Evolutionary conservation across 1,140 invertebrate species (phyloP).

Genomic region (Drosophila biarmipes): DNA sequence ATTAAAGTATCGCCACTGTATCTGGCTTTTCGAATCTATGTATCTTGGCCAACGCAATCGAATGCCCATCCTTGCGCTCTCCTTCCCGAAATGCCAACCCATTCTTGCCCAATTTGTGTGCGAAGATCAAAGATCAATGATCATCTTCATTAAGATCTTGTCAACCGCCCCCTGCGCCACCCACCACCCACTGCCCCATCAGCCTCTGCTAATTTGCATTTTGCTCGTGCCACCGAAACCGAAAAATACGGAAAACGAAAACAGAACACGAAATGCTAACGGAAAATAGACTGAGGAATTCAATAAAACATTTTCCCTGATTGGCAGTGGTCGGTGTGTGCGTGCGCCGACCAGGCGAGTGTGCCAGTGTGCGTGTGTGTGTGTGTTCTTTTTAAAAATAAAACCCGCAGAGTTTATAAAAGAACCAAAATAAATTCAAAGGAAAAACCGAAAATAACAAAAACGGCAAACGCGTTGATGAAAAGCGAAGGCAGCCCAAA

Average conservation of each 20-base stretch:
- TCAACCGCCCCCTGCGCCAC: slow-evolving; percentile 12
- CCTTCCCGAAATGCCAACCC: background rate
- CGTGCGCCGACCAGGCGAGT: slow-evolving; percentile 26
- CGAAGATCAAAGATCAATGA: slow-evolving; percentile 52
- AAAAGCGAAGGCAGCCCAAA: slow-evolving; percentile 42
- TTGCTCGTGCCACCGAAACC: slow-evolving; percentile 68
- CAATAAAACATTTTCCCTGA: slow-evolving; percentile 57
- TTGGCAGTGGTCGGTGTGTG: slow-evolving; percentile 43
- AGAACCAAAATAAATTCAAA: slow-evolving; percentile 79
- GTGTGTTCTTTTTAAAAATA: slow-evolving; percentile 65
- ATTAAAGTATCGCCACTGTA: background rate
- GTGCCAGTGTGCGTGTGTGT: slow-evolving; percentile 5
- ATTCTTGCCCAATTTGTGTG: slow-evolving; percentile 38
- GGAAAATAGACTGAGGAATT: slow-evolving; percentile 31
- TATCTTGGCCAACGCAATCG: background rate
- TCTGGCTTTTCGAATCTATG: background rate
- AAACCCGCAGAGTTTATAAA: slow-evolving; percentile 78
- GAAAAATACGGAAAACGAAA: slow-evolving; percentile 16
- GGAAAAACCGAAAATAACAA: slow-evolving; percentile 79
- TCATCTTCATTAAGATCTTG: slow-evolving; percentile 53
- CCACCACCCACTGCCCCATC: slow-evolving; percentile 12
- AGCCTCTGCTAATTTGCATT: slow-evolving; percentile 65
- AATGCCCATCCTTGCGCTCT: slow-evolving; percentile 9
- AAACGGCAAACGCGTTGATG: slow-evolving; percentile 56
- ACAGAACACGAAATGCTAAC: slow-evolving; percentile 27